Evolutionary conservation across 1,140 invertebrate genomes (phyloP), one percentile per base, ranked within the genome.

Genomic region (Pygmarrhopalites habei): DNA sequence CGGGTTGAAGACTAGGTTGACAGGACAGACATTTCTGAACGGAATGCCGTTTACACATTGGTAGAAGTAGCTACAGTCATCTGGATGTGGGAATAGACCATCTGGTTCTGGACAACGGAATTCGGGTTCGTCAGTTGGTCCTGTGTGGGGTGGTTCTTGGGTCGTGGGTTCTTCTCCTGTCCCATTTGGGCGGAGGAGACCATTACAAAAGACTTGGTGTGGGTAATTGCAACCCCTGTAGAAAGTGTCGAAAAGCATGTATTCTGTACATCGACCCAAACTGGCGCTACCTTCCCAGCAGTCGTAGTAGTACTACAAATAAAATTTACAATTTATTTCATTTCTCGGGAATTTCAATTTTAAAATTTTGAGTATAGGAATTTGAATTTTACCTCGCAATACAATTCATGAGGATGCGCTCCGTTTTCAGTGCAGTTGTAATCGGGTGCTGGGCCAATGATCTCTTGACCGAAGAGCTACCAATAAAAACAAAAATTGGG

Each of bases 221-320:
- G 66, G 59, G 21, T 32, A 62, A 35, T 68, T 60, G 25, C 66
- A 68, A 2, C 66, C 66, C 25, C 25, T n/a, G 32, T 63, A 68
- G 1, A 15, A n/a, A 5, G 59, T 23, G 51, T 65, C 63, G 23
- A 58, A 68, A 0, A 68, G 43, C 0, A 25, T 12, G 15, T 47
- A 21, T 7, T 52, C 55, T 5, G 19, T 46, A 43, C 66, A 68
- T 2, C 19, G 41, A 17, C 28, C 5, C 14, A 65, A 39, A 10
- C 15, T 30, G n/a, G 62, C 59, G 3, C 17, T 43, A 12, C 60
- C 63, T 19, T 62, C 55, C 15, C 43, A 68, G 60, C 66, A 68
- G 39, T 44, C 44, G 30, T 61, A 68, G 35, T 61, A 68, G 19
- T 64, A 52, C 19, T 64, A n/a, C n/a, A n/a, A n/a, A n/a, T n/a